These are phyloP conservation scores for Thamnaconus septentrionalis DNA, from an alignment of 2,113 vertebrate genomes.

Conservation along the genomic window DNA sequence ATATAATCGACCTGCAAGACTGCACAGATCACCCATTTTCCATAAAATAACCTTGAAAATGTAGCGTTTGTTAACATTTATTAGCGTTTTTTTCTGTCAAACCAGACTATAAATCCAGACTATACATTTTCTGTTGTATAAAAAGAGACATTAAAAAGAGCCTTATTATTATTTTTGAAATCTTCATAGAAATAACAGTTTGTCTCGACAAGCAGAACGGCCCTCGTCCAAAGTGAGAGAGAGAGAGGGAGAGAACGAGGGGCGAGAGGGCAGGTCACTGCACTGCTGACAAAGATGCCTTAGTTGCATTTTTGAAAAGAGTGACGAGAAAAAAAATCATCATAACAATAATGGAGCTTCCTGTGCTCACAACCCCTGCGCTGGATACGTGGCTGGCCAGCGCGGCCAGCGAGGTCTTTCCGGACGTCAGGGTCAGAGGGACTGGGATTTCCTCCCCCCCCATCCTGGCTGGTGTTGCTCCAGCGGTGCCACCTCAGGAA, in stretches of 20 bases:
- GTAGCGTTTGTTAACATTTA: no score
- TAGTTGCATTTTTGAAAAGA: slow-evolving; percentile 13
- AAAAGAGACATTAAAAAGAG: no score
- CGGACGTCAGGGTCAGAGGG: slow-evolving; percentile 45
- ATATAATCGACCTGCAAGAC: no score
- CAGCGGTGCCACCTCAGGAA: slow-evolving; percentile 2
- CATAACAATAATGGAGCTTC: not conserved
- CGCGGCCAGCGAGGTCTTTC: slow-evolving; percentile 43
- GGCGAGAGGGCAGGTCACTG: slow-evolving; percentile 11
- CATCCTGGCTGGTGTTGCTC: slow-evolving; percentile 69
- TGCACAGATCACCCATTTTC: no score
- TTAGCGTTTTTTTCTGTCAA: no score
- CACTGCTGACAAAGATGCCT: slow-evolving; percentile 12
- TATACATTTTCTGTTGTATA: no score
- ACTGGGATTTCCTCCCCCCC: slow-evolving; percentile 71
- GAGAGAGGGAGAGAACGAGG: not conserved
- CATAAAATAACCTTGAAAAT: no score
- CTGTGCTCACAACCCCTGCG: not conserved
- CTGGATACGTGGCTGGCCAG: slow-evolving; percentile 10
- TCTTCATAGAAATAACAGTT: not conserved
- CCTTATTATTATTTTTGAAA: not conserved
- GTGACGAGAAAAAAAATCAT: no score
- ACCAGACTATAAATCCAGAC: no score
- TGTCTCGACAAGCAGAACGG: not conserved
- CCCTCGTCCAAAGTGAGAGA: not conserved